Conservation (phyloP, 2,888 invertebrate species). For the Salpingus planirostris region DNA sequence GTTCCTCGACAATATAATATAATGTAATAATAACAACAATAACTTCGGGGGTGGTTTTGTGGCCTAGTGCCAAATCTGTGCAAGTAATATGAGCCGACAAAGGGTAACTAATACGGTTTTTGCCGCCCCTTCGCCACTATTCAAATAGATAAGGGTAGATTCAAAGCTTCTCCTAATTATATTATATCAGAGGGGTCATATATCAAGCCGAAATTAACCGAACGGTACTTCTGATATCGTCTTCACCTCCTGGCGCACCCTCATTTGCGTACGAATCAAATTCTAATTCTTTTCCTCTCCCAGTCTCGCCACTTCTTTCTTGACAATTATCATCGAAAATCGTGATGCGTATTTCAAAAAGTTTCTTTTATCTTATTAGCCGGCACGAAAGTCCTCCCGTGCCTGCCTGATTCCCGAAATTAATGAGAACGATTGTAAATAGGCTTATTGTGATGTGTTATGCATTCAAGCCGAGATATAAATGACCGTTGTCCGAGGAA, state of each 20-base stretch:
- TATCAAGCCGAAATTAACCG: slow-evolving; percentile 38
- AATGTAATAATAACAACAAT: too few species aligned
- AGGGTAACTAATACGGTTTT: slow-evolving; percentile 42
- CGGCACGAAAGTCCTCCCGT: too few species aligned
- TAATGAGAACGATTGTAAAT: slow-evolving; percentile 17
- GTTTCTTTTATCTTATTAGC: too few species aligned
- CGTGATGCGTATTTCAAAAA: slow-evolving; percentile 11
- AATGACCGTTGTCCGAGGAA: slow-evolving; percentile 35
- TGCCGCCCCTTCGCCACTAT: slow-evolving; percentile 41
- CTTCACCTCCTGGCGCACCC: slow-evolving; percentile 24
- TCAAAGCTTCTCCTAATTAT: slow-evolving; percentile 42
- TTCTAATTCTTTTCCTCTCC: too few species aligned
- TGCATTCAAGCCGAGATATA: slow-evolving; percentile 32
- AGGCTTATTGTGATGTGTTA: slow-evolving; percentile 28
- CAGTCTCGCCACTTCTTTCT: too few species aligned
- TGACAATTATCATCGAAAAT: too few species aligned
- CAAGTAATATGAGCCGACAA: slow-evolving; percentile 35
- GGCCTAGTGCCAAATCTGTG: slow-evolving; percentile 26
- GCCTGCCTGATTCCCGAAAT: slow-evolving; percentile 18
- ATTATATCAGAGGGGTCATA: slow-evolving; percentile 42
- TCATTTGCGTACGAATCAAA: too few species aligned
- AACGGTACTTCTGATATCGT: slow-evolving; percentile 26
- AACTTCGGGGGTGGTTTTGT: too few species aligned
- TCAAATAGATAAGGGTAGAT: slow-evolving; percentile 43
- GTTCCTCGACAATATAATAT: too few species aligned